Conservation (phyloP, 2,797 vertebrate species). For the Falco biarmicus region DNA sequence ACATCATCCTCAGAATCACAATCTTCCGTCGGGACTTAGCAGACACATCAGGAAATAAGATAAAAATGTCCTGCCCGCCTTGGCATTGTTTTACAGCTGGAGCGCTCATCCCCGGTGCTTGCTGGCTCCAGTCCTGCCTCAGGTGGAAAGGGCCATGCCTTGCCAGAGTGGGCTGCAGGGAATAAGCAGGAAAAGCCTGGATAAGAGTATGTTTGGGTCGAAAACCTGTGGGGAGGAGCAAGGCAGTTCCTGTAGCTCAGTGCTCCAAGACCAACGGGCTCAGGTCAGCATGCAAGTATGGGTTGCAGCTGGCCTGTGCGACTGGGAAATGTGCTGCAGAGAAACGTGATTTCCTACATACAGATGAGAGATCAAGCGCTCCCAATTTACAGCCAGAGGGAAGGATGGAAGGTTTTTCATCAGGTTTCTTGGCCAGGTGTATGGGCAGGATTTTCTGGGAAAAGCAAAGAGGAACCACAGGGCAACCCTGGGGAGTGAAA, state of each 20-base stretch:
- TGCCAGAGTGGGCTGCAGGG: rapidly evolving
- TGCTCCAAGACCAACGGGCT: not conserved
- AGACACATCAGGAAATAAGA: slow-evolving; percentile 19
- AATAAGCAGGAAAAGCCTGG: not conserved
- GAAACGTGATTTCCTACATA: not conserved
- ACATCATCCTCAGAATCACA: slow-evolving; percentile 63
- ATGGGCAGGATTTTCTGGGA: not conserved
- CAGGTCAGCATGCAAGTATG: not conserved
- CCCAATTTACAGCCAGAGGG: not conserved
- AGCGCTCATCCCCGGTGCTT: not conserved
- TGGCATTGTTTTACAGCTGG: not conserved
- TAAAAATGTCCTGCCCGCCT: not conserved
- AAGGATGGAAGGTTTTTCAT: not conserved
- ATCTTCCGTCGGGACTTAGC: not conserved
- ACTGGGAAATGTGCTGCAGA: not conserved
- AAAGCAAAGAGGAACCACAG: not conserved
- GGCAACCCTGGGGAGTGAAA: not conserved
- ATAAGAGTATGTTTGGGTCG: not conserved
- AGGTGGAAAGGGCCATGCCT: not conserved
- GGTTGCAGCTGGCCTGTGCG: not conserved
- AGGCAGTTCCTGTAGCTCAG: not conserved
- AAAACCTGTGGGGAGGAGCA: not conserved
- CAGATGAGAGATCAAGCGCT: not conserved
- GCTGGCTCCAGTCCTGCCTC: not conserved
- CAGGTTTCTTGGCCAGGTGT: not conserved